Evolutionary conservation across 1,140 invertebrate species (phyloP).

Genomic region (silkworm (Bombyx mori)): DNA sequence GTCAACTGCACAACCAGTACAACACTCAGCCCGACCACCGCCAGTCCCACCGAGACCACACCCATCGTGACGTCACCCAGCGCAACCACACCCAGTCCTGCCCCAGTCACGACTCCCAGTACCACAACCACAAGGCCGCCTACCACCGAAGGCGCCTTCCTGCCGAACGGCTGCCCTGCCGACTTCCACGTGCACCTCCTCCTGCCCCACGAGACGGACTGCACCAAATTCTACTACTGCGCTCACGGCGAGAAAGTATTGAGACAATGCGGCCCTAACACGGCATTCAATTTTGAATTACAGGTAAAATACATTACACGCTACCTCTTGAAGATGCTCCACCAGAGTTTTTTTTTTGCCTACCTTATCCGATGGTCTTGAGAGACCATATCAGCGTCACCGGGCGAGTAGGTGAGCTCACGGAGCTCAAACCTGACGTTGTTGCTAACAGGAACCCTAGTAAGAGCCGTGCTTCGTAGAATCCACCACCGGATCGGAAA

Average conservation of each 20-base stretch:
- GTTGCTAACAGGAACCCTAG: too few species aligned
- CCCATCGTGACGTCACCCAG: conserved; percentile 4
- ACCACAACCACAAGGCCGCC: conserved; percentile 7
- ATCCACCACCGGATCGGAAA: too few species aligned
- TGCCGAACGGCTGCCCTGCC: conserved; percentile 28
- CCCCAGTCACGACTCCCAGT: conserved; percentile 7
- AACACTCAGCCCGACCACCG: conserved; percentile 3
- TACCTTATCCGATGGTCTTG: too few species aligned
- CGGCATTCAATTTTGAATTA: conserved; percentile 21
- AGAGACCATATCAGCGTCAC: too few species aligned
- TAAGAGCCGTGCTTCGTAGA: too few species aligned
- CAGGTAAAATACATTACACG: conserved; percentile 14
- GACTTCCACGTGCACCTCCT: conserved; percentile 27
- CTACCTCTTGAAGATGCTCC: too few species aligned
- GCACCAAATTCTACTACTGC: conserved; percentile 56
- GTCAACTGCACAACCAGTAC: conserved; percentile 11
- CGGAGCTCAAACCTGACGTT: too few species aligned
- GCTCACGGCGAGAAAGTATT: conserved; percentile 23
- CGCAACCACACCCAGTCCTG: conserved; percentile 10
- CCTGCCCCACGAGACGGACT: conserved; percentile 63
- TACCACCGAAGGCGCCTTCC: background rate
- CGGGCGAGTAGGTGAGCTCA: too few species aligned
- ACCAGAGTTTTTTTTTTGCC: too few species aligned
- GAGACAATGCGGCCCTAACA: conserved; percentile 16
- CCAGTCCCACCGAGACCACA: conserved; percentile 8